A percentile compares a stretch with the other conserved stretches of the same genome.
These are phyloP conservation scores for Acromyrmex echinatior DNA, from an alignment of 1,140 invertebrate species.

Conservation along the genomic window DNA sequence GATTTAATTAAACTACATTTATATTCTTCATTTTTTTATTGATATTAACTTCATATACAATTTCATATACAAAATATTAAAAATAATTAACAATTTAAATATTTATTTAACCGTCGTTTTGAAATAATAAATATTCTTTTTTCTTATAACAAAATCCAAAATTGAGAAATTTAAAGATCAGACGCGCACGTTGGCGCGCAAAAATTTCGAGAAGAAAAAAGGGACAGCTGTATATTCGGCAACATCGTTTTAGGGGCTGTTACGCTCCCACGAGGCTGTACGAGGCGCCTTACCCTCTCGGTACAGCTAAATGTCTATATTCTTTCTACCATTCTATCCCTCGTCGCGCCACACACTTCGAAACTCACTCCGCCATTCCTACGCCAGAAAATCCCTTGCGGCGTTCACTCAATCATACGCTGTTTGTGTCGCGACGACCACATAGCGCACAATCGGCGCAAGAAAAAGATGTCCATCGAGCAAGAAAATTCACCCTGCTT, in stretches of 20 bases:
- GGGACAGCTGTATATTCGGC: conserved; percentile 56
- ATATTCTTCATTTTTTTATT: neutral
- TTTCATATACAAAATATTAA: neutral
- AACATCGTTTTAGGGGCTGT: conserved; percentile 69
- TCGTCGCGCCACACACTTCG: conserved; percentile 48
- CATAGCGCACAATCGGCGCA: conserved; percentile 74
- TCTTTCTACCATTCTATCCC: conserved; percentile 69
- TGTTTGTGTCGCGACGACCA: conserved; percentile 82
- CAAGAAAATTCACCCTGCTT: conserved; percentile 66
- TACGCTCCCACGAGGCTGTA: conserved; percentile 73
- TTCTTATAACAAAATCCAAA: neutral
- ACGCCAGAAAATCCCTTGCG: conserved; percentile 84
- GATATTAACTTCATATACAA: neutral
- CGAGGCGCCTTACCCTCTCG: conserved; percentile 60
- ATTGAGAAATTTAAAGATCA: neutral
- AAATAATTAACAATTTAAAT: neutral
- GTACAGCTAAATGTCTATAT: conserved; percentile 81
- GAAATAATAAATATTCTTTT: neutral
- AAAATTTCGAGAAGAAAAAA: conserved; percentile 48
- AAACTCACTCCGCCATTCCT: conserved; percentile 74
- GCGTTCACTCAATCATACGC: conserved; percentile 85
- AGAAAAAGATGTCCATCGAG: conserved; percentile 79
- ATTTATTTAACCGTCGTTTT: neutral
- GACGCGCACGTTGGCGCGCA: neutral
- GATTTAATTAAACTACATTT: too few species aligned